These are phyloP conservation scores for Synaphobranchus kaupii DNA, from an alignment of 2,797 vertebrate genomes.

Conservation along the genomic window DNA sequence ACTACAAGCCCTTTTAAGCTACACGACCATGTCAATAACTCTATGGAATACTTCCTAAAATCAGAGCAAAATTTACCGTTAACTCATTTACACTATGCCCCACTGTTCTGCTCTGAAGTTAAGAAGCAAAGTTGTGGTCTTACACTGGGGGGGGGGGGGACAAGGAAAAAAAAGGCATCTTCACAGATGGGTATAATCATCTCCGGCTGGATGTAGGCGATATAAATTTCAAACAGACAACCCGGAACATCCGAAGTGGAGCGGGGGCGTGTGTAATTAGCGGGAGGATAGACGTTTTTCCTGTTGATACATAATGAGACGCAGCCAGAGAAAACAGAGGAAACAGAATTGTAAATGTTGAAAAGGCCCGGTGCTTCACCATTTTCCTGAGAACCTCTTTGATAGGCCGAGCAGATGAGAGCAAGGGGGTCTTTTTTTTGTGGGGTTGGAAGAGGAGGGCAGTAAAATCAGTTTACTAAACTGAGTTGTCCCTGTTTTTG, in stretches of 20 bases:
- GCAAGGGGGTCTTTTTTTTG: conserved; percentile 38
- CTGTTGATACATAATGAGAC: conserved; percentile 2
- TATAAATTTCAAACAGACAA: conserved; percentile 1
- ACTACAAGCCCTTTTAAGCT: neutral
- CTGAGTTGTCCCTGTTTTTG: conserved; percentile 38
- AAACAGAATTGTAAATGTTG: conserved; percentile 13
- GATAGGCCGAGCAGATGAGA: conserved; percentile 32
- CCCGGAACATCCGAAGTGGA: neutral
- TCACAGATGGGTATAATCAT: neutral
- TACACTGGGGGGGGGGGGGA: neutral
- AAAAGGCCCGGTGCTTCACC: conserved; percentile 22
- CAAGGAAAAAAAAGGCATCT: neutral
- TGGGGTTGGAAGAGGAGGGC: conserved; percentile 36
- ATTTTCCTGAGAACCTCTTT: conserved; percentile 32
- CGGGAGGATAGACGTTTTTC: neutral
- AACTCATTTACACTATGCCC: neutral
- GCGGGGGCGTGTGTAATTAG: neutral
- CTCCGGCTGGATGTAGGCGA: neutral
- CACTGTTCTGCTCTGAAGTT: neutral
- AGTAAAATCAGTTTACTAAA: conserved; percentile 36
- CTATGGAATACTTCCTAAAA: neutral
- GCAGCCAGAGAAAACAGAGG: neutral
- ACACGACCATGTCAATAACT: neutral
- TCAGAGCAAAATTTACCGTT: neutral
- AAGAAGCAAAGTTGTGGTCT: neutral